A percentile compares a stretch with the other conserved stretches of the same genome.
Evolutionary conservation across 2,888 invertebrate species (phyloP).

Genomic region (Glomeris marginata): DNA sequence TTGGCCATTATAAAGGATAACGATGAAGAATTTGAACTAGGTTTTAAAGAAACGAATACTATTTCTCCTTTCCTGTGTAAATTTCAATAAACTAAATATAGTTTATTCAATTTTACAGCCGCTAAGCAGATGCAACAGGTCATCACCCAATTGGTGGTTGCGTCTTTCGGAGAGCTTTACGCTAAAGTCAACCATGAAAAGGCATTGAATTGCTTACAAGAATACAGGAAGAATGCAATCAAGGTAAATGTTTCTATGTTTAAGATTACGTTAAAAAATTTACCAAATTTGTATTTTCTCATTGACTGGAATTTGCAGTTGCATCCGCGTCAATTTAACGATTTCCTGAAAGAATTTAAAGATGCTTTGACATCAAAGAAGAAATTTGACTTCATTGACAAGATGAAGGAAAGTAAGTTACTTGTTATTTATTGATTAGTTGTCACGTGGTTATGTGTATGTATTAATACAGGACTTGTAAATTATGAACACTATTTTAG

Average conservation of each 20-base stretch:
- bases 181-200: constrained; percentile 27
- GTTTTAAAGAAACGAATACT: too few species aligned
- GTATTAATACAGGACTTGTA: too few species aligned
- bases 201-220: constrained; percentile 28
- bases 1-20: background rate
- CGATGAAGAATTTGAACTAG: background rate
- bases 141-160: constrained; percentile 26
- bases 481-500: too few species aligned
- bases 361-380: background rate
- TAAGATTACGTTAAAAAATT: background rate
- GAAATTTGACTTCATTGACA: constrained; percentile 2
- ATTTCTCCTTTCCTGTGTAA: too few species aligned
- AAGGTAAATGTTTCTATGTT: background rate
- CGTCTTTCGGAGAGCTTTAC: constrained; percentile 28
- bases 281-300: background rate
- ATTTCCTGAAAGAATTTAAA: background rate
- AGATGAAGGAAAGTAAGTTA: constrained; percentile 3
- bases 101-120: constrained; percentile 21
- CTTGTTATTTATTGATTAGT: too few species aligned
- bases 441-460: background rate
- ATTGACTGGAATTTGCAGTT: background rate
- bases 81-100: background rate
- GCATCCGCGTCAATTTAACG: background rate
- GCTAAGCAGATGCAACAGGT: constrained; percentile 29
- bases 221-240: constrained; percentile 2